A percentile compares a stretch with the other conserved stretches of the same genome.
Conservation (phyloP, 1,140 invertebrate genomes). For the Conus betulinus region DNA sequence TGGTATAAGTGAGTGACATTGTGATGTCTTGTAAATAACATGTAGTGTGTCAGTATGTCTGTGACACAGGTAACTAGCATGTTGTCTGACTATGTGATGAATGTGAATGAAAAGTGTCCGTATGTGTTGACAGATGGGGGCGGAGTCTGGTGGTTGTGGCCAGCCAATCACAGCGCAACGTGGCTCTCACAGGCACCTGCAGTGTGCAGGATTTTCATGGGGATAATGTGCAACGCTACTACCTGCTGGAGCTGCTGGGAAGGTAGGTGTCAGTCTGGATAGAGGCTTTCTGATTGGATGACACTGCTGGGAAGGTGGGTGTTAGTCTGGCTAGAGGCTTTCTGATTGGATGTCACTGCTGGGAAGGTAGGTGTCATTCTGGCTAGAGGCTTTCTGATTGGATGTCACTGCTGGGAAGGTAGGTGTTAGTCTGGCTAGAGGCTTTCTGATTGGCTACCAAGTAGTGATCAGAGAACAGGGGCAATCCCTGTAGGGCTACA, state of each 20-base stretch:
- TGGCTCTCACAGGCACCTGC: constrained; percentile 78
- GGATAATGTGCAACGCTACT: constrained; percentile 79
- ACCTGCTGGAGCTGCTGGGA: constrained; percentile 87
- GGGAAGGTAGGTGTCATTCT: no score
- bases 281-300: no score
- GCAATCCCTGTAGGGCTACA: no score
- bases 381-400: no score
- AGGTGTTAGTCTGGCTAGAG: no score
- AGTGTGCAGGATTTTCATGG: constrained; percentile 79
- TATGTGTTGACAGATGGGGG: constrained; percentile 76
- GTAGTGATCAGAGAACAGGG: no score
- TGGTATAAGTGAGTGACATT: neutral
- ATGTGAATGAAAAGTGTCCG: no score
- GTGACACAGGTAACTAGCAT: neutral
- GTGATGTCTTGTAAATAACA: neutral
- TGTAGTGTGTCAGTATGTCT: neutral
- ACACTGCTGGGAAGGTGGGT: neutral
- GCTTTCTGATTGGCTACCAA: no score
- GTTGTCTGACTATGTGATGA: constrained; percentile 51
- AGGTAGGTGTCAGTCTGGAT: constrained; percentile 57
- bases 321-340: no score
- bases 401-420: no score
- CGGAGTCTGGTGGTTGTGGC: constrained; percentile 85
- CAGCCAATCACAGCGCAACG: constrained; percentile 80
- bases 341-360: no score